Percentiles rank a stretch among this genome's conserved stretches.
phyloP scores from a whole-genome alignment of 2,888 invertebrate species.

The Tiliacea aurago region DNA sequence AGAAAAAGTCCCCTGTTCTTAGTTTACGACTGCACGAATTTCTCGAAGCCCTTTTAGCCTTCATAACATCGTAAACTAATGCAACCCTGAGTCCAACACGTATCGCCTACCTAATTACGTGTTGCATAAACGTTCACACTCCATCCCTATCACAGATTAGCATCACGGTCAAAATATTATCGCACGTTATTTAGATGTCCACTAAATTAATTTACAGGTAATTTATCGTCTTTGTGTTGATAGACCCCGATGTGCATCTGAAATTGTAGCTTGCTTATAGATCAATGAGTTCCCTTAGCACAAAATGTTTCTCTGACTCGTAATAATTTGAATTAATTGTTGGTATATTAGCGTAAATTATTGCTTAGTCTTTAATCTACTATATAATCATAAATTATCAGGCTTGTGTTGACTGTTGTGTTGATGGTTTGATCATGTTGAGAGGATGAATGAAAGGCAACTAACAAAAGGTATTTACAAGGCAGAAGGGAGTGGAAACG shows the following conservation, averaged over 20 bases:
- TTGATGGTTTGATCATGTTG: too few species aligned
- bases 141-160: constrained; percentile 64
- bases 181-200: constrained; percentile 55
- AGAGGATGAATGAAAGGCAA: too few species aligned
- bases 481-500: too few species aligned
- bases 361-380: constrained; percentile 16
- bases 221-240: constrained; percentile 31
- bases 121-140: constrained; percentile 62
- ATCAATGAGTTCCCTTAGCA: constrained; percentile 8
- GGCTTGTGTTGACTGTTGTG: too few species aligned
- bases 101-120: constrained; percentile 68
- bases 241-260: constrained; percentile 26
- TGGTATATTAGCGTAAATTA: constrained; percentile 31
- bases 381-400: constrained; percentile 24
- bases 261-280: constrained; percentile 14
- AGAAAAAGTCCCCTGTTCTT: constrained; percentile 1
- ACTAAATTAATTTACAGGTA: constrained; percentile 56
- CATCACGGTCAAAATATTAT: constrained; percentile 67
- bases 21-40: constrained; percentile 5
- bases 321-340: constrained; percentile 43
- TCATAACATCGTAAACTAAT: constrained; percentile 33
- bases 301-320: constrained; percentile 25
- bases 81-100: constrained; percentile 67
- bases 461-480: too few species aligned
- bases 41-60: constrained; percentile 23